phyloP scores from a whole-genome alignment of 1,140 invertebrate species.

The Eurytemora carolleeae region DNA sequence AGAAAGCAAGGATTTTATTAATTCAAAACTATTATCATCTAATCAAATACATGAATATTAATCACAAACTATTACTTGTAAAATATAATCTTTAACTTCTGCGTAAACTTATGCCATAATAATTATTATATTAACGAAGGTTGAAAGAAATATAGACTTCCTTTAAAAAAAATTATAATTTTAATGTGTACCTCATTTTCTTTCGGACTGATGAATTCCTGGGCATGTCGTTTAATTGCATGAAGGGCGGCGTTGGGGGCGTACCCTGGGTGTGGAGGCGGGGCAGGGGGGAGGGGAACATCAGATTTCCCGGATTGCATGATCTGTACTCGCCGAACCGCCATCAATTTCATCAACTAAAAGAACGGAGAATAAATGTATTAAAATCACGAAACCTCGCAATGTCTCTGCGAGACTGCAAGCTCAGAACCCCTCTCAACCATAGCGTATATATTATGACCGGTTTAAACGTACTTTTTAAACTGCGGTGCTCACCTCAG shows the following conservation, averaged over 20 bases:
- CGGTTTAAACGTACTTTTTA: no score
- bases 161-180: neutral
- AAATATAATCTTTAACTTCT: no score
- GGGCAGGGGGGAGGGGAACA: conserved; percentile 27
- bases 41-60: conserved; percentile 19
- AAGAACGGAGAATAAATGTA: conserved; percentile 15
- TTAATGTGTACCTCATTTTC: conserved; percentile 51
- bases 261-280: conserved; percentile 35
- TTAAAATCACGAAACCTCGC: conserved; percentile 4
- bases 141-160: neutral
- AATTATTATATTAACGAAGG: conserved; percentile 21
- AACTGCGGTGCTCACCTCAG: neutral
- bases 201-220: conserved; percentile 68
- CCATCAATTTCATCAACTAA: conserved; percentile 29
- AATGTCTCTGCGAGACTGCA: no score
- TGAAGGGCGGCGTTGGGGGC: conserved; percentile 69
- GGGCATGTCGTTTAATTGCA: conserved; percentile 76
- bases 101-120: conserved; percentile 27
- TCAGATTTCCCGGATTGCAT: conserved; percentile 26
- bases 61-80: no score
- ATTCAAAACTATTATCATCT: no score
- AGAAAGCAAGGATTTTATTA: no score
- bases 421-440: no score
- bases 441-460: no score
- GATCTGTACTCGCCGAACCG: conserved; percentile 39